Evolutionary conservation across 2,797 vertebrate genomes (phyloP), one percentile per base, ranked within the genome.

Genomic region (Syndactyla subalaris): DNA sequence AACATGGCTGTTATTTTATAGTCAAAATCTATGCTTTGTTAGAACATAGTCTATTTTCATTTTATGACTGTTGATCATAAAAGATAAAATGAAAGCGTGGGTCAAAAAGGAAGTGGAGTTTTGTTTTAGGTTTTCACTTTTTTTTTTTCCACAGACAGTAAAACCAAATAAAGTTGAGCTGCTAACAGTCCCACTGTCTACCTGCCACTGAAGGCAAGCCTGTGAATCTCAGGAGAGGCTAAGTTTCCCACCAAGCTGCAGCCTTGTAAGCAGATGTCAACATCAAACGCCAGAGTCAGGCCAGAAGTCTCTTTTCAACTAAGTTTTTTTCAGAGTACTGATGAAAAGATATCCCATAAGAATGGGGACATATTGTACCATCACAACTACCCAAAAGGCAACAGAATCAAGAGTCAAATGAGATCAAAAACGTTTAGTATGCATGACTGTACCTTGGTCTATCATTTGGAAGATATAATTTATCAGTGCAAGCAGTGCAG

Each of bases 381-480:
- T 72, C 62, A 95, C 73, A 96, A 70, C 79, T 93, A 92, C 52
- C 36, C 78, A 78, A 94, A 94, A 91, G 55, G 49, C 90, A 96
- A 96, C 95, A 96, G 75, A 85, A 96, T 94, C 62, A 94, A 94
- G 87, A 93, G 85, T 96, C 79, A 96, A 93, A 94, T 61, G 51
- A 96, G 82, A 95, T 95, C 85, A 97, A 92, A 95, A 96, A 93
- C 0, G 23, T 73, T 97, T 88, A 96, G 71, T 70, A 96, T 97
- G n/a, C 89, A 75, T 80, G 72, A 97, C 96, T 85, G 96, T 96
- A 97, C 95, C 96, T 97, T 97, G 95, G 96, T 97, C 95, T 96
- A 97, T 96, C 95, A 96, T 97, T 97, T 96, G 96, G 95, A 97
- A 97, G 96, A 93, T 94, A 96, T 62, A 97, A 96, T 92, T 80